Percentiles rank a stretch among this genome's conserved stretches.
These are phyloP conservation scores for Drosophila punjabiensis DNA, from an alignment of 1,140 invertebrate genomes.

Conservation along the genomic window DNA sequence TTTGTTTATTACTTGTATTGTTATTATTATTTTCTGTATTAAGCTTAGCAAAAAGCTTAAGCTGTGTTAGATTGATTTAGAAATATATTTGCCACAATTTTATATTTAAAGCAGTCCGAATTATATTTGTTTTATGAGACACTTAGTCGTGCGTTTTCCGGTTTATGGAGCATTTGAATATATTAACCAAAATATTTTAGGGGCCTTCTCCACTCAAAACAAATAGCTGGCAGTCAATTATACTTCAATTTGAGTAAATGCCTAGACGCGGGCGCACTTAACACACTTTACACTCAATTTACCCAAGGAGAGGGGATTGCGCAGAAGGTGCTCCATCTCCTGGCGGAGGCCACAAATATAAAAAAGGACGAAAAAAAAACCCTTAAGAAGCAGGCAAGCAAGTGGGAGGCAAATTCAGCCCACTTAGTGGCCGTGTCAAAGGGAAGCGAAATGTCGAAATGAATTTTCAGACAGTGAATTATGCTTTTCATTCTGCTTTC, in stretches of 20 bases:
- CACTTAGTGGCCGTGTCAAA: slow-evolving; percentile 44
- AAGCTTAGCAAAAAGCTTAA: too few relatives aligned
- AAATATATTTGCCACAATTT: background rate
- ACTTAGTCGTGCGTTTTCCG: background rate
- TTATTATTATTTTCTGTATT: background rate
- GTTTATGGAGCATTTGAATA: slow-evolving; percentile 1
- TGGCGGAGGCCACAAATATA: background rate
- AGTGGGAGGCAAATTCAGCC: background rate
- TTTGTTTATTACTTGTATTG: background rate
- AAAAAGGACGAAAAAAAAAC: slow-evolving; percentile 4
- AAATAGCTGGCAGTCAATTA: slow-evolving; percentile 43
- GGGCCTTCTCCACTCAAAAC: slow-evolving; percentile 8
- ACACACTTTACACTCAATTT: slow-evolving; percentile 58
- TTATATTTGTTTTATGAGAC: background rate
- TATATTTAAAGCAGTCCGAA: background rate
- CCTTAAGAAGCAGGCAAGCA: slow-evolving; percentile 16
- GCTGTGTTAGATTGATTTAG: too few relatives aligned
- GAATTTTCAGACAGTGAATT: slow-evolving; percentile 76
- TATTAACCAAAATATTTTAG: slow-evolving; percentile 8
- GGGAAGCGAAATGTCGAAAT: slow-evolving; percentile 57
- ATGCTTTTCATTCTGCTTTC: slow-evolving; percentile 41
- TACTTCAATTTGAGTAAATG: slow-evolving; percentile 32
- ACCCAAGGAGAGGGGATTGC: slow-evolving; percentile 2
- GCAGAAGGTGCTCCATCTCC: slow-evolving; percentile 16
- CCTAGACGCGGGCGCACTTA: slow-evolving; percentile 40